These are phyloP conservation scores for Seriola aureovittata DNA, from an alignment of 2,113 vertebrate species.

Conservation along the genomic window DNA sequence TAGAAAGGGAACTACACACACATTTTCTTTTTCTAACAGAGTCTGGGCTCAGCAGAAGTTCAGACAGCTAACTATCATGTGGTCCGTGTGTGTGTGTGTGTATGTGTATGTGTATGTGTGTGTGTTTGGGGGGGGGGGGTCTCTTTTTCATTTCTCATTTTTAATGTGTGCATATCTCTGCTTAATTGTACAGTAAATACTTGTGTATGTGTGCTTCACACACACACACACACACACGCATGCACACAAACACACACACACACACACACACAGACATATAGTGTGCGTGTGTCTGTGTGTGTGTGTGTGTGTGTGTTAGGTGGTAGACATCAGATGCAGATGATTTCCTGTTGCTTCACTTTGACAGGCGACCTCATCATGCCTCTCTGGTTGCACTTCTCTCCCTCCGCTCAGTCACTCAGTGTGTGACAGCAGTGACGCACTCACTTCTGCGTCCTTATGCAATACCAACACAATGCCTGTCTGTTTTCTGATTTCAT, in stretches of 20 bases:
- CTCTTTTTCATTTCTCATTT: slow-evolving; percentile 26
- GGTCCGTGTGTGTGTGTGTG: slow-evolving; percentile 66
- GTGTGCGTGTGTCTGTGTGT: slow-evolving; percentile 23
- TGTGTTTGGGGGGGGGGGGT: neutral
- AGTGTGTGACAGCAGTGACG: slow-evolving; percentile 54
- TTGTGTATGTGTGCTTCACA: neutral
- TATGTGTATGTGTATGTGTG: neutral
- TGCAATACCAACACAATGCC: slow-evolving; percentile 16
- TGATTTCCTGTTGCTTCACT: slow-evolving; percentile 86
- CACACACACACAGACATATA: too few species aligned
- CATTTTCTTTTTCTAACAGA: slow-evolving; percentile 71
- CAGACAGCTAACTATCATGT: slow-evolving; percentile 86
- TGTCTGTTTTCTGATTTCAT: neutral
- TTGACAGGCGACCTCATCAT: slow-evolving; percentile 71
- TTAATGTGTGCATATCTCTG: neutral
- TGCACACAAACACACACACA: too few species aligned
- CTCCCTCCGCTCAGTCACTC: slow-evolving; percentile 63
- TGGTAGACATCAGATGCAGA: slow-evolving; percentile 84
- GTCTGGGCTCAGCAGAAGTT: slow-evolving; percentile 81
- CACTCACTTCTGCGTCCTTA: slow-evolving; percentile 55
- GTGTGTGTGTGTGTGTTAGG: slow-evolving; percentile 53
- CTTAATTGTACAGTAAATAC: neutral
- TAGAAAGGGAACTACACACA: slow-evolving; percentile 82
- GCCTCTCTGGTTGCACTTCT: slow-evolving; percentile 85
- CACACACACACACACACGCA: too few species aligned